phyloP scores from a whole-genome alignment of 92 coral and sea anemone species.

The Isaurus tuberculatus region DNA sequence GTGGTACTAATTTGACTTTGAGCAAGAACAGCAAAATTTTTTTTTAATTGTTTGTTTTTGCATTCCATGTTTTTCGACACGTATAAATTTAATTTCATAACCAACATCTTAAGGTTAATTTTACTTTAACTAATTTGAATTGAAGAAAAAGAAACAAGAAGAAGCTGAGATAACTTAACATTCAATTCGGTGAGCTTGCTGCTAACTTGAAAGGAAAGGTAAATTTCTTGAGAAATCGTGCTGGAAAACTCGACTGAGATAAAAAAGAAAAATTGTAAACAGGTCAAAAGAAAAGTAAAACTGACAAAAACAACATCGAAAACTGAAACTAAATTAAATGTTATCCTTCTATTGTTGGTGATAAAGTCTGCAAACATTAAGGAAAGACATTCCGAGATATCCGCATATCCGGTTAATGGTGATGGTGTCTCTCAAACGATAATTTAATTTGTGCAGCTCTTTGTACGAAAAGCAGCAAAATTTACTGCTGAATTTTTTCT shows the following conservation, averaged over 20 bases:
- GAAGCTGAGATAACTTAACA: too few relatives aligned
- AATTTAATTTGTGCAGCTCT: constrained; percentile 45
- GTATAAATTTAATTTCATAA: too few relatives aligned
- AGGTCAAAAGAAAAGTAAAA: not conserved
- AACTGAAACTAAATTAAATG: not conserved
- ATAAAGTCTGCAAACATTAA: constrained; percentile 40
- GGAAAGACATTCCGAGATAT: constrained; percentile 39
- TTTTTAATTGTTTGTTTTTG: too few relatives aligned
- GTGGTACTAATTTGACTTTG: too few relatives aligned
- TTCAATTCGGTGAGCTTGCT: too few relatives aligned
- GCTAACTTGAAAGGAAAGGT: too few relatives aligned
- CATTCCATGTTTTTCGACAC: too few relatives aligned
- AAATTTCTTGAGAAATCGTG: not conserved
- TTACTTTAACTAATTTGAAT: too few relatives aligned
- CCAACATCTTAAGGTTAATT: too few relatives aligned
- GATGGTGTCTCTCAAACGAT: constrained; percentile 29
- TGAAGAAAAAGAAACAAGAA: too few relatives aligned
- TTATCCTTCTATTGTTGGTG: too few relatives aligned
- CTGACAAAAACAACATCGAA: not conserved
- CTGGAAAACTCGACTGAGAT: not conserved
- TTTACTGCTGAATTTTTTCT: not conserved
- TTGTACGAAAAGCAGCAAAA: constrained; percentile 13
- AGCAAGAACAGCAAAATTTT: too few relatives aligned
- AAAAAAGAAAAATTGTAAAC: not conserved
- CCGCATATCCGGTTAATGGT: constrained; percentile 43